Evolutionary conservation across 2,888 invertebrate genomes (phyloP), one percentile per base, ranked within the genome.

Genomic region (Drosophila borborema): DNA sequence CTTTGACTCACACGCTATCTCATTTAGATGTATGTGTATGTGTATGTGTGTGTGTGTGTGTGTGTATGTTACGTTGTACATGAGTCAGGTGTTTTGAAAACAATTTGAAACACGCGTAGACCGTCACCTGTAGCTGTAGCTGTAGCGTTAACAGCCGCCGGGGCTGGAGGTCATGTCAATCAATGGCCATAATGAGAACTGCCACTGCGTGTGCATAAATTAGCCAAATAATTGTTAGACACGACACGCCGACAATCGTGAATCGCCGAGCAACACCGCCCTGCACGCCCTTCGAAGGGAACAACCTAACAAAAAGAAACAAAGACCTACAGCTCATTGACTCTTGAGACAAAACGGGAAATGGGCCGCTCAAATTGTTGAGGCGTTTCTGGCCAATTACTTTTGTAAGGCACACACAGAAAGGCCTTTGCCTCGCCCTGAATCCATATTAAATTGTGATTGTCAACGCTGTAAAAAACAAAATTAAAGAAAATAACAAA

Each of bases 141-240:
- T 49, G 9, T 8, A 28, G 45, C 36, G 14, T 16, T 49, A 18
- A 40, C 40, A 20, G 60, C 40, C 60, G 49, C 40, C 28, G 59
- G 34, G 55, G 46, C 64, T 70, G 53, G 81, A 81, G 84, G 86
- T 84, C 80, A 86, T 77, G 84, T 71, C 86, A 86, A 84, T 86
- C 84, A 84, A 76, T 65, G 66, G 54, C 84, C 70, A 68, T 76
- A 84, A 74, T 86, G 80, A 82, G 82, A 72, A 59, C 72, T 77
- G 74, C 82, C 73, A 74, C 73, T 78, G 87, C 82, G 84, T 84
- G 84, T 60, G 74, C 73, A 78, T 82, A 84, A 86, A 86, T 85
- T 87, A 82, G 87, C 78, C 68, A 80, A 76, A 85, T 80, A 84
- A 85, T 85, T 85, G 76, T 74, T 76, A 31, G 80, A 75, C 82